Base-by-base conservation (phyloP, 1,140 invertebrate genomes). In the Drosophila triauraria region DNA sequence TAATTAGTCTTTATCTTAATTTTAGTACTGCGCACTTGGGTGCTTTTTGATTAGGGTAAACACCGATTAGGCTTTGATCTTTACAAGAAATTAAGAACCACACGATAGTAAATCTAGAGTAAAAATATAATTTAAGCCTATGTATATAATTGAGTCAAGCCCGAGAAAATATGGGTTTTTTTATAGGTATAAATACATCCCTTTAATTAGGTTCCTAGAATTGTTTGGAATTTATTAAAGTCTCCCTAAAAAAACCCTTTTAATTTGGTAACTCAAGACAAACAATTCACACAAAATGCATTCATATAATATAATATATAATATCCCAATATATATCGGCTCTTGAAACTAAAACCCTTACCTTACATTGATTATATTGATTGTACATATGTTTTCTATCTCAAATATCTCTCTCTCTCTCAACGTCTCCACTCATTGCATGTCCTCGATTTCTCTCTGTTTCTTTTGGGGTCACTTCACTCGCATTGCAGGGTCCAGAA, bases 401-500 rank as follows among this genome's bases (percentile, higher is more conserved):
- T 20, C 38, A 56, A 56, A 71, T 46, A 68, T 69, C 51, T 70
- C 48, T 70, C 47, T 70, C 46, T 61, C 51, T 58, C n/a, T 56
- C 20, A 65, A 78, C 42, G 43, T 78, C 58, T 60, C 42, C 86
- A 91, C 78, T 82, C 85, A 90, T 90, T 71, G 80, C 84, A 88
- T 84, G 85, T 56, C 65, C 81, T 65, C 85, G 74, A 72, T 68
- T 64, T 84, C 51, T 80, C 47, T 77, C 70, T 86, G 74, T 85
- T 50, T 80, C 47, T 75, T 75, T 75, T 72, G 68, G 68, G 70
- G 68, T 74, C 70, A 51, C 54, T 38, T 72, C 68, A 72, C 68
- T 72, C 68, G 54, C 68, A 72, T 95, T 95, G 38, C 94, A 99
- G 98, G 97, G 97, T 82, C 95, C 96, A 75, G 98, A 98, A 93